These are phyloP conservation scores for Nasonia oneida DNA, from an alignment of 2,888 invertebrate genomes.

Conservation along the genomic window DNA sequence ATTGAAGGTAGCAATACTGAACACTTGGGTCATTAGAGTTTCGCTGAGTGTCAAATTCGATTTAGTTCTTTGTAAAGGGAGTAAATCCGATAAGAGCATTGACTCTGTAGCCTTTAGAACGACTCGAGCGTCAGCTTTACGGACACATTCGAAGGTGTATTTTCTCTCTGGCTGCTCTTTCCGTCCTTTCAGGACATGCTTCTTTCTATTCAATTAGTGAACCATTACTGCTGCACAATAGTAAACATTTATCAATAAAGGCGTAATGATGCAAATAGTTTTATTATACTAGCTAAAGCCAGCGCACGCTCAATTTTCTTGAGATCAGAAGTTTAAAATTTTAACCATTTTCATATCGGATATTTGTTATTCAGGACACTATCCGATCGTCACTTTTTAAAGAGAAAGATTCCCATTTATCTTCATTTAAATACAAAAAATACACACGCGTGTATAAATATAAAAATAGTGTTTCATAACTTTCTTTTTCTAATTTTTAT, in stretches of 20 bases:
- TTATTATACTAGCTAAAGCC: not conserved
- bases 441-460: too few relatives aligned
- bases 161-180: slow-evolving; percentile 3
- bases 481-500: too few relatives aligned
- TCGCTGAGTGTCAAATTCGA: slow-evolving; percentile 40
- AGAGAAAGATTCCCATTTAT: too few relatives aligned
- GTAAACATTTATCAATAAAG: not conserved
- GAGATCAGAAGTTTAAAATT: too few relatives aligned
- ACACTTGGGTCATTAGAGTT: slow-evolving; percentile 23
- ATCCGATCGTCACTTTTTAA: too few relatives aligned
- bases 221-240: not conserved
- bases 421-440: too few relatives aligned
- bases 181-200: not conserved
- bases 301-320: too few relatives aligned
- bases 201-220: not conserved
- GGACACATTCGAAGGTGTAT: slow-evolving; percentile 9
- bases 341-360: too few relatives aligned
- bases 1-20: not conserved
- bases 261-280: not conserved
- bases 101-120: slow-evolving; percentile 23
- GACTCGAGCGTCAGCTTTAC: slow-evolving; percentile 16
- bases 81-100: slow-evolving; percentile 42
- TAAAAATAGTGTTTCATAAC: too few relatives aligned
- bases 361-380: too few relatives aligned
- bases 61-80: slow-evolving; percentile 22